phyloP scores from a whole-genome alignment of 2,113 vertebrate genomes.

The Anoura caudifer region DNA sequence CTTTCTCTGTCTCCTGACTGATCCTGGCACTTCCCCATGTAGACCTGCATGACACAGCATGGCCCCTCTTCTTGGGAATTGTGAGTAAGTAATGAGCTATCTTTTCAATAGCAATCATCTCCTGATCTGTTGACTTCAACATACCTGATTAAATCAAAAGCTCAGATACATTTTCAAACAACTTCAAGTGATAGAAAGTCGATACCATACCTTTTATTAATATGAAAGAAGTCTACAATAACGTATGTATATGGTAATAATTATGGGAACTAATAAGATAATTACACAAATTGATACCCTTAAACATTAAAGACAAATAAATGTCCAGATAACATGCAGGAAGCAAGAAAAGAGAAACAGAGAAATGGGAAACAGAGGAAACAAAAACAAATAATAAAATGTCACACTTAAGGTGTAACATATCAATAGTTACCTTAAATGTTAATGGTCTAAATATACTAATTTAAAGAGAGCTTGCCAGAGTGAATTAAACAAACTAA shows the following conservation, averaged over 20 bases:
- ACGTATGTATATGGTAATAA: not conserved
- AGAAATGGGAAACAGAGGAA: not conserved
- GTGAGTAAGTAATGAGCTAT: not conserved
- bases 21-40: not conserved
- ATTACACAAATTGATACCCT: not conserved
- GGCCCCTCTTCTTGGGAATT: not conserved
- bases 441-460: not conserved
- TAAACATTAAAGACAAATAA: not conserved
- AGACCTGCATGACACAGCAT: not conserved
- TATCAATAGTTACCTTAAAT: not conserved
- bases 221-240: not conserved
- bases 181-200: not conserved
- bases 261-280: not conserved
- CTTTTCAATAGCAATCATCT: not conserved
- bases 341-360: slow-evolving; percentile 3
- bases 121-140: not conserved
- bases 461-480: not conserved
- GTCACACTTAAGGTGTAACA: not conserved
- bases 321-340: not conserved
- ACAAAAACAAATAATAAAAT: not conserved
- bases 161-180: not conserved
- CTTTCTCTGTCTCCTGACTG: not conserved
- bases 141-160: slow-evolving; percentile 5
- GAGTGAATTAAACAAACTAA: not conserved
- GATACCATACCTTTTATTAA: not conserved